These are phyloP conservation scores for Sebastes taczanowskii DNA, from an alignment of 2,797 vertebrate genomes.

Conservation along the genomic window DNA sequence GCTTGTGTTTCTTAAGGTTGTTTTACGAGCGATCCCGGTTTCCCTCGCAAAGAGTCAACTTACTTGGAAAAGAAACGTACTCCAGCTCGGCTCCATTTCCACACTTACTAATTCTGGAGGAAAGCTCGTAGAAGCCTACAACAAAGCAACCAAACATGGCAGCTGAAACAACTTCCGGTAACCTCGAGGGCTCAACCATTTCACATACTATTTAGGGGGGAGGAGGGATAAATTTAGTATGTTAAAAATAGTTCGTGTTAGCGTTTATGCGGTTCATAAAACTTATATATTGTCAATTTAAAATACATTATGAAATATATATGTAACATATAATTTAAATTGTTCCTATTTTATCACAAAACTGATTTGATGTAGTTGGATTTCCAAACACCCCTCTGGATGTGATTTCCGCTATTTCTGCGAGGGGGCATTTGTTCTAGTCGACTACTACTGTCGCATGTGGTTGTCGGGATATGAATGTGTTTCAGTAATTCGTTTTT, in stretches of 20 bases:
- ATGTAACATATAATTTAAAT: accelerated
- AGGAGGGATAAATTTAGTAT: not conserved
- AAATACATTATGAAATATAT: accelerated
- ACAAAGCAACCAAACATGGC: constrained; percentile 89
- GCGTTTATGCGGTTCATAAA: accelerated
- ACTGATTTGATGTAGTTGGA: not conserved
- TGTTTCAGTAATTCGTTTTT: constrained; percentile 17
- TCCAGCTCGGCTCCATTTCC: constrained; percentile 88
- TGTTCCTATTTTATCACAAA: accelerated
- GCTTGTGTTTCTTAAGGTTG: not conserved
- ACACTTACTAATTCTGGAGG: constrained; percentile 84
- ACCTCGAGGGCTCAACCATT: constrained; percentile 78
- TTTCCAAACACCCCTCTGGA: constrained; percentile 47
- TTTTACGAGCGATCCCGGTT: constrained; percentile 21
- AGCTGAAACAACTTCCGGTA: constrained; percentile 86
- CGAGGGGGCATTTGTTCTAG: constrained; percentile 75
- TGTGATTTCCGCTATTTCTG: constrained; percentile 41
- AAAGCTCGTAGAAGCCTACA: constrained; percentile 84
- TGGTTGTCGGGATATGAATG: constrained; percentile 46
- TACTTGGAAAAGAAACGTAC: constrained; percentile 88
- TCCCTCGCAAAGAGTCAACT: constrained; percentile 62
- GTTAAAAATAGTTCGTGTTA: not conserved
- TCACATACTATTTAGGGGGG: constrained; percentile 29
- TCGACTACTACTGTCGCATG: constrained; percentile 72
- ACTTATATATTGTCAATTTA: accelerated